A percentile compares a stretch with the other conserved stretches of the same genome.
Evolutionary conservation across 2,113 vertebrate species (phyloP).

Genomic region (Mirounga angustirostris): DNA sequence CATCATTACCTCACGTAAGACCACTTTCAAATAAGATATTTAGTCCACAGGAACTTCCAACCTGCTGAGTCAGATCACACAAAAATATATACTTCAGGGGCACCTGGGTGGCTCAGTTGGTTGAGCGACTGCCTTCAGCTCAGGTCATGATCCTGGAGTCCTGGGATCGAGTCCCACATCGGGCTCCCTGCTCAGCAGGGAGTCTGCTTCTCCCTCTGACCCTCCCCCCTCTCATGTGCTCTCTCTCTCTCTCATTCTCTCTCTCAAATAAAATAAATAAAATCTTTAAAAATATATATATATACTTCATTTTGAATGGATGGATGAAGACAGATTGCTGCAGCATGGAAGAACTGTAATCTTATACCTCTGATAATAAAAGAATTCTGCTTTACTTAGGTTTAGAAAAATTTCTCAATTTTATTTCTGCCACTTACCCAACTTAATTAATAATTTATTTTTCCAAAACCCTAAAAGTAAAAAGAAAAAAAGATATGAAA

Average conservation of each 20-base stretch:
- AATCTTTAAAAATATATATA: not conserved
- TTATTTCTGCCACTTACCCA: constrained; percentile 45
- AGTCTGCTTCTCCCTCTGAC: too few species aligned
- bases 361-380: constrained; percentile 10
- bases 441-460: constrained; percentile 18
- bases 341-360: not conserved
- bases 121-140: too few species aligned
- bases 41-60: constrained; percentile 41
- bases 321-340: not conserved
- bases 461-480: constrained; percentile 13
- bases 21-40: constrained; percentile 57
- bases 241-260: too few species aligned
- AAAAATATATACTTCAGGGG: not conserved
- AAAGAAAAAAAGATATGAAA: not conserved
- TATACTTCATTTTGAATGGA: constrained; percentile 17
- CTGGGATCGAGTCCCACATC: too few species aligned
- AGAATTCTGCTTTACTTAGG: constrained; percentile 41
- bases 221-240: too few species aligned
- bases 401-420: constrained; percentile 17
- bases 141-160: too few species aligned
- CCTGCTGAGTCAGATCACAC: constrained; percentile 54
- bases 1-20: constrained; percentile 13
- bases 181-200: too few species aligned
- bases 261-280: too few species aligned
- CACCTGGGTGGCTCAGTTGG: too few species aligned